Conservation (phyloP, 2,113 vertebrate genomes). For the Sphyrna mokarran region DNA sequence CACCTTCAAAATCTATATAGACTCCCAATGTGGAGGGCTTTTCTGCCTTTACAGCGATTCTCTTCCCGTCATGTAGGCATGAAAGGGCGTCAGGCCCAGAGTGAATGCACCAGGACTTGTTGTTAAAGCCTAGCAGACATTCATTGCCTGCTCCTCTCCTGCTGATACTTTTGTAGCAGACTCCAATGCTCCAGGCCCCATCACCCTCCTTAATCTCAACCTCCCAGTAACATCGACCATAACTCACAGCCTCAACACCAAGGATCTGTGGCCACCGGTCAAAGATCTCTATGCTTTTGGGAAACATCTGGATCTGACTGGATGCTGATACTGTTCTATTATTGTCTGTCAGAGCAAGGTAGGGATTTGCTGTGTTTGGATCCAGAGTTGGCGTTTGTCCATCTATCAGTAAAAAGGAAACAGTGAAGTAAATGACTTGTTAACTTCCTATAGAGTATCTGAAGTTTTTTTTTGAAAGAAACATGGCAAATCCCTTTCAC, state of each 20-base stretch:
- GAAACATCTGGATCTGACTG: constrained; percentile 51
- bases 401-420: constrained; percentile 47
- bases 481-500: not conserved
- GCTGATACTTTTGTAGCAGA: constrained; percentile 7
- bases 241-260: not conserved
- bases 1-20: constrained; percentile 20
- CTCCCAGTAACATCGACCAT: constrained; percentile 25
- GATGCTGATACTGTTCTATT: constrained; percentile 53
- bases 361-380: constrained; percentile 58
- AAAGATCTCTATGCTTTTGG: not conserved
- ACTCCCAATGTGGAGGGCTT: constrained; percentile 8
- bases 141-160: not conserved
- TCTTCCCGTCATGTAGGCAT: not conserved
- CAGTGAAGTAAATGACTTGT: not conserved
- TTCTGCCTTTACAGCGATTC: not conserved
- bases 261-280: constrained; percentile 22
- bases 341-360: constrained; percentile 55
- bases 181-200: constrained; percentile 13
- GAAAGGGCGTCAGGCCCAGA: not conserved
- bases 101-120: constrained; percentile 22
- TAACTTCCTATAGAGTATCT: not conserved
- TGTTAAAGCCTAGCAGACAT: not conserved
- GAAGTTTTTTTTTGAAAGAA: too few species aligned
- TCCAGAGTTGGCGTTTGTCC: constrained; percentile 54
- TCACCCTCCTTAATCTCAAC: not conserved